Conservation (phyloP, 2,797 vertebrate species). For the Bradypus variegatus region DNA sequence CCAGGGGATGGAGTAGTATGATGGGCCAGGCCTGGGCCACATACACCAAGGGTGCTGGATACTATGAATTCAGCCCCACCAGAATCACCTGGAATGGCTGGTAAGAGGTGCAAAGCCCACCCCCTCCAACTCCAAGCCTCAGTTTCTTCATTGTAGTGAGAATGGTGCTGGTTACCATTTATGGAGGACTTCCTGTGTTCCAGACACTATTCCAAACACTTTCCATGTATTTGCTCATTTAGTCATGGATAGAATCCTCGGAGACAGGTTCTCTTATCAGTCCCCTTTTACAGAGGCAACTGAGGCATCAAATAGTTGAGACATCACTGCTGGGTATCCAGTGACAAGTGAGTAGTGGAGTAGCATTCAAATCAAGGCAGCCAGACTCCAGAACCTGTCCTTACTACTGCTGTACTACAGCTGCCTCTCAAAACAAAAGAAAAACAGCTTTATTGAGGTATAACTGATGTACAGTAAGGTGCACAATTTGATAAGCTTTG, state of each 20-base stretch:
- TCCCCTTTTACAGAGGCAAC: background rate
- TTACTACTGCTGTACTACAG: background rate
- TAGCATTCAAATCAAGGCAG: background rate
- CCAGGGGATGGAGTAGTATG: background rate
- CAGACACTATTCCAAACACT: background rate
- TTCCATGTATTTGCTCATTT: background rate
- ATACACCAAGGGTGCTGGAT: background rate
- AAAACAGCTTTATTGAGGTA: background rate
- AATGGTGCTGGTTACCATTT: background rate
- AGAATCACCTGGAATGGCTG: background rate
- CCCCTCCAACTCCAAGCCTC: background rate
- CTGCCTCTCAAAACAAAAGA: background rate
- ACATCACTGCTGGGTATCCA: background rate
- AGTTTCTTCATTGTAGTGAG: background rate
- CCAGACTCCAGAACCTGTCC: background rate
- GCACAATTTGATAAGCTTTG: background rate
- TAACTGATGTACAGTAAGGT: background rate
- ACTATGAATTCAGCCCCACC: background rate
- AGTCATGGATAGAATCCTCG: background rate
- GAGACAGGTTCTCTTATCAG: background rate
- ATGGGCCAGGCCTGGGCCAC: background rate
- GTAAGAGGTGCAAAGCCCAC: background rate
- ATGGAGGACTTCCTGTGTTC: background rate
- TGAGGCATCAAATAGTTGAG: background rate
- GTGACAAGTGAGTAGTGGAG: background rate